Evolutionary conservation across 2,113 vertebrate genomes (phyloP).

Genomic region (Callaeas wilsoni): DNA sequence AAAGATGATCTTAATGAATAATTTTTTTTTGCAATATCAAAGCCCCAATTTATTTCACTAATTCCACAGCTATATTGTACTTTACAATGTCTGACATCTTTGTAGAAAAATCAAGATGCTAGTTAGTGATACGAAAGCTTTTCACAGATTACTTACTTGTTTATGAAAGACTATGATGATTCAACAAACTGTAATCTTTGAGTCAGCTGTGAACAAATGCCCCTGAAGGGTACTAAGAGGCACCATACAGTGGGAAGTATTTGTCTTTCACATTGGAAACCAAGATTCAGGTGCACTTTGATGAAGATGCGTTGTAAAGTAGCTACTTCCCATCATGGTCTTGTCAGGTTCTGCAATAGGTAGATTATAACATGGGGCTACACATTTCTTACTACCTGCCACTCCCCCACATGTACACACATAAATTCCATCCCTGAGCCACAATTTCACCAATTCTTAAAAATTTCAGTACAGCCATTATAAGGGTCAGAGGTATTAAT

Average conservation of each 20-base stretch:
- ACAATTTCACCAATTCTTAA: neutral
- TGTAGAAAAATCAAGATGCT: neutral
- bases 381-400: neutral
- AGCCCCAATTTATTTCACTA: neutral
- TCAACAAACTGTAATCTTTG: neutral
- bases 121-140: neutral
- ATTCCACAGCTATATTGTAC: neutral
- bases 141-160: neutral
- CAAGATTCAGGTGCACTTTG: neutral
- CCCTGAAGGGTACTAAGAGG: neutral
- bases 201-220: neutral
- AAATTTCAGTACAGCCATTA: neutral
- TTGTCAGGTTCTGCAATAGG: neutral
- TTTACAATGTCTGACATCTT: neutral
- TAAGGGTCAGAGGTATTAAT: neutral
- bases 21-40: neutral
- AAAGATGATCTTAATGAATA: neutral
- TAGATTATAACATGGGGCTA: neutral
- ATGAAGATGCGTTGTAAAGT: neutral
- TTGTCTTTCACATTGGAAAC: neutral
- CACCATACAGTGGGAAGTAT: neutral
- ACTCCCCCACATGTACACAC: fast-evolving
- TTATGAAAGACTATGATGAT: neutral
- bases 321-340: neutral
- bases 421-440: neutral